Percentiles rank a stretch among this genome's conserved stretches.
phyloP scores from a whole-genome alignment of 2,888 invertebrate species.

The Spodoptera picta region DNA sequence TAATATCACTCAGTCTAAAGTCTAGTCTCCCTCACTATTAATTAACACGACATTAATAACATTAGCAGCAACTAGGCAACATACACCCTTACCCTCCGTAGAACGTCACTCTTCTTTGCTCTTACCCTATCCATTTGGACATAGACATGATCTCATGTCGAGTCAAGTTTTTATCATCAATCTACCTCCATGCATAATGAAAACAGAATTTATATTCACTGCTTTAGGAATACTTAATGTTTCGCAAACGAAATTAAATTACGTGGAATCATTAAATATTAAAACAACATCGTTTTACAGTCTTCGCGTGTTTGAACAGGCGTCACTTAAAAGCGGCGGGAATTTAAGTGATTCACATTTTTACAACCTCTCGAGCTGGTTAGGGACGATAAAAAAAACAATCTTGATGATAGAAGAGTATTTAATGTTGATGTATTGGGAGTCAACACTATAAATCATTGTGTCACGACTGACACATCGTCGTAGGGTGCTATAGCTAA shows the following conservation, averaged over 20 bases:
- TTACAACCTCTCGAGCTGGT: slow-evolving; percentile 45
- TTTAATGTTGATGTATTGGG: slow-evolving; percentile 15
- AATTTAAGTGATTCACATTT: slow-evolving; percentile 41
- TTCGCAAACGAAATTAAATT: slow-evolving; percentile 50
- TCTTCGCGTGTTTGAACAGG: slow-evolving; percentile 43
- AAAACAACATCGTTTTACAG: slow-evolving; percentile 50
- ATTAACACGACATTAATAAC: too few species aligned
- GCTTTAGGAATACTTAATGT: slow-evolving; percentile 29
- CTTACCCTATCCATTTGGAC: not conserved
- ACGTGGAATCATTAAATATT: slow-evolving; percentile 50
- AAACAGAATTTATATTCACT: slow-evolving; percentile 20
- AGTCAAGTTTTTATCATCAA: slow-evolving; percentile 10
- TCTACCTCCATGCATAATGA: slow-evolving; percentile 1
- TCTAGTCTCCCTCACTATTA: too few species aligned
- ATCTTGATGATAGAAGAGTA: slow-evolving; percentile 27
- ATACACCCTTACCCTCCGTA: too few species aligned
- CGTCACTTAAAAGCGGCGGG: slow-evolving; percentile 39
- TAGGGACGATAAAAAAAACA: slow-evolving; percentile 47
- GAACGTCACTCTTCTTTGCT: too few species aligned
- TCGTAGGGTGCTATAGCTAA: slow-evolving; percentile 5
- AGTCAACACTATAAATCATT: slow-evolving; percentile 43
- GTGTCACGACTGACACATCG: slow-evolving; percentile 23
- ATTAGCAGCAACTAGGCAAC: too few species aligned
- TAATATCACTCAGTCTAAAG: too few species aligned
- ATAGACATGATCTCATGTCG: slow-evolving; percentile 13